Conservation (phyloP, 2,113 vertebrate genomes). For the Scalopus aquaticus region DNA sequence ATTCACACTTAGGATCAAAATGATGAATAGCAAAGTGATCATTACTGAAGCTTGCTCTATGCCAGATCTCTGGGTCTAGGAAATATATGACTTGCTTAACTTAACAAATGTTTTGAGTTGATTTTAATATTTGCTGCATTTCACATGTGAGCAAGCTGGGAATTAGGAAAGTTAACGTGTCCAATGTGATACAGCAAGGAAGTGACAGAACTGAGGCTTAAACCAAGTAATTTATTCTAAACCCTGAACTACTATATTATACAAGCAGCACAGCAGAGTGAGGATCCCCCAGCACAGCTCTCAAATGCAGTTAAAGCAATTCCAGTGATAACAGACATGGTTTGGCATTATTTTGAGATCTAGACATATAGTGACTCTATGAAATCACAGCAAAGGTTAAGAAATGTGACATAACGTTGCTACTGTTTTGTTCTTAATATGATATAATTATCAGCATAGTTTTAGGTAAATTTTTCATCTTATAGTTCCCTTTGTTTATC, state of each 20-base stretch:
- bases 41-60: background rate
- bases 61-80: background rate
- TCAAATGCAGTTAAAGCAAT: background rate
- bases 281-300: too few relatives aligned
- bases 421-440: too few relatives aligned
- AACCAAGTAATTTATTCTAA: background rate
- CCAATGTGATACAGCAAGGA: background rate
- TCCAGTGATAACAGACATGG: too few relatives aligned
- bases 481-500: too few relatives aligned
- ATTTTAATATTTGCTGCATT: background rate
- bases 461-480: too few relatives aligned
- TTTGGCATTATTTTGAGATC: too few relatives aligned
- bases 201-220: background rate
- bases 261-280: background rate
- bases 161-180: background rate
- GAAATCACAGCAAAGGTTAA: too few relatives aligned
- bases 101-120: background rate
- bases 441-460: too few relatives aligned
- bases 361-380: too few relatives aligned
- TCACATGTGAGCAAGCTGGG: background rate
- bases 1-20: background rate
- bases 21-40: background rate
- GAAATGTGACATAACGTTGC: too few relatives aligned
- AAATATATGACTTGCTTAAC: background rate
- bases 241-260: background rate